Evolutionary conservation across 2,113 vertebrate genomes (phyloP).

Genomic region (Coryphaenoides rupestris): DNA sequence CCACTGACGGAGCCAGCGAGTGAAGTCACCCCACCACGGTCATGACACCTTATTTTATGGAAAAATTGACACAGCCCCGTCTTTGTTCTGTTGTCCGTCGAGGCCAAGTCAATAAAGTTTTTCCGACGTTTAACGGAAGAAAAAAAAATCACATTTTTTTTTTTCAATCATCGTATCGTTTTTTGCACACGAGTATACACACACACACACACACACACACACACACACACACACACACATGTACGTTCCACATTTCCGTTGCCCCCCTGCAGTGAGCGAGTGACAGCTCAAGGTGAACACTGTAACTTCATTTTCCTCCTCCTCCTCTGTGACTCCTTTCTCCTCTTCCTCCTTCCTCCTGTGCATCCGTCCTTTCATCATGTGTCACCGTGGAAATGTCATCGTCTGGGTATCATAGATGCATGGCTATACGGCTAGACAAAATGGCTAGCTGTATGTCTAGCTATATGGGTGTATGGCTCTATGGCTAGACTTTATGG

Average conservation of each 20-base stretch:
- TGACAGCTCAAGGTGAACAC: slow-evolving; percentile 63
- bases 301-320: slow-evolving; percentile 60
- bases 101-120: too few species aligned
- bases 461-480: background rate
- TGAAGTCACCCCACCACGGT: too few species aligned
- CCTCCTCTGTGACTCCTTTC: slow-evolving; percentile 45
- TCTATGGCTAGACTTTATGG: background rate
- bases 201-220: slow-evolving; percentile 6
- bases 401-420: too few species aligned
- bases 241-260: background rate
- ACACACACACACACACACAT: slow-evolving; percentile 1
- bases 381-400: slow-evolving; percentile 34
- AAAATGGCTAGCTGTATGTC: background rate
- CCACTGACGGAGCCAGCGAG: too few species aligned
- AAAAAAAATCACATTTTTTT: too few species aligned
- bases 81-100: too few species aligned
- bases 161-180: too few species aligned
- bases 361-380: slow-evolving; percentile 11
- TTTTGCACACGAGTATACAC: background rate
- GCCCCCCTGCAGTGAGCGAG: slow-evolving; percentile 44
- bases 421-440: background rate
- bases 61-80: too few species aligned
- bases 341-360: slow-evolving; percentile 26
- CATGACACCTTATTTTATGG: too few species aligned
- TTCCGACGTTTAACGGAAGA: too few species aligned